Evolutionary conservation across 2,113 vertebrate genomes (phyloP).

Genomic region (Setophaga coronata): DNA sequence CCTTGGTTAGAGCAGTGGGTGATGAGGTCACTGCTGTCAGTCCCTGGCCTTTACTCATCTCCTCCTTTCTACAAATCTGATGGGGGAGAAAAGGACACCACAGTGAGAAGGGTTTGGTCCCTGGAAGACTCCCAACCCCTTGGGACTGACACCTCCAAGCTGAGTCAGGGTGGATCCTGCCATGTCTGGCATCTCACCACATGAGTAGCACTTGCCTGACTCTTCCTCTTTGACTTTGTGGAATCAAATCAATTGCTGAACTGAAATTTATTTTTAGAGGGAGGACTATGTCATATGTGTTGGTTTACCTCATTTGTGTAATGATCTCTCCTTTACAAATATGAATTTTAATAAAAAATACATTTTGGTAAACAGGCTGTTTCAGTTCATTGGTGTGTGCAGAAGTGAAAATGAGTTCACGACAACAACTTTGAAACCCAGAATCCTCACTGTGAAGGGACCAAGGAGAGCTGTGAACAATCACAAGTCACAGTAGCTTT

Average conservation of each 20-base stretch:
- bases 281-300: neutral
- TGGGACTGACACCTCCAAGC: neutral
- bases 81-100: neutral
- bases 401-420: neutral
- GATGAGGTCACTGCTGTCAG: rapidly evolving
- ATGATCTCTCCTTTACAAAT: constrained; percentile 39
- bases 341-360: constrained; percentile 39
- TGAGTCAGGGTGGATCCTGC: neutral
- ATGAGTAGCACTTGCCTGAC: neutral
- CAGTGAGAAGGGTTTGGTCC: neutral
- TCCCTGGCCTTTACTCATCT: neutral
- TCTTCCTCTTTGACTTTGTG: neutral
- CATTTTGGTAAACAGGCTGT: constrained; percentile 1
- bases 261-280: constrained; percentile 45
- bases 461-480: neutral
- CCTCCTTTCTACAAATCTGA: neutral
- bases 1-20: neutral
- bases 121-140: neutral
- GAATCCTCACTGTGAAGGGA: neutral
- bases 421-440: neutral
- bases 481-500: neutral
- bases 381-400: neutral
- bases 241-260: constrained; percentile 26
- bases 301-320: constrained; percentile 64
- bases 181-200: neutral